Base-by-base conservation (phyloP, 2,113 vertebrate genomes). In the Galemys pyrenaicus region DNA sequence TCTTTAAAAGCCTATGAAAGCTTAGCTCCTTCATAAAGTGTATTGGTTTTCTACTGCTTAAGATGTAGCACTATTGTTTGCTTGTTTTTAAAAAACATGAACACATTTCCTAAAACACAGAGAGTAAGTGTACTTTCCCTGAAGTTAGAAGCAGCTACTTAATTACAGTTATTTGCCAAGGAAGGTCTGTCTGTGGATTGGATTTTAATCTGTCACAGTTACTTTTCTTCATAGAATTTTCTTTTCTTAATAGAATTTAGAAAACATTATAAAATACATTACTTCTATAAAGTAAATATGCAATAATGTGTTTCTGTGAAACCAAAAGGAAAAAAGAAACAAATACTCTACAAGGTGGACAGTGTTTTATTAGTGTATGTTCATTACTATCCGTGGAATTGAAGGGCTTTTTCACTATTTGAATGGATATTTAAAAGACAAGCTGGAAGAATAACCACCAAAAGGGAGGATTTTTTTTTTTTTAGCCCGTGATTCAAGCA, bases 161-260 rank as follows among this genome's bases (percentile, higher is more conserved):
- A 97, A 92, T 96, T 85, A 89, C 87, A 96, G 95, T 80, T 6
- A 2, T 91, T 97, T 96, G 73, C 96, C 88, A 94, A 79, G 24
- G 90, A 91, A 67, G 3, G 74, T 2, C 70, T 95, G 58, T 73
- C 89, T 94, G 8, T 87, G 89, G 85, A 94, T 96, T 97, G 87
- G 95, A 96, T 97, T 97, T 96, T 77, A 97, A 85, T 94, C 3
- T 96, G 46, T 91, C 75, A 71, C 7, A 24, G 64, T 83, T 51
- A 81, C 79, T 89, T 88, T 73, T 71, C 49, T 92, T 82, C 65
- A 44, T 73, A 78, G 26, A 86, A 64, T 75, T 91, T 89, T 87
- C 64, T 92, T 64, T 91, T 92, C 93, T 96, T 95, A 73, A 58
- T 51, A 87, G 60, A 95, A 91, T 96, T 96, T 73, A 71, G 28